These are phyloP conservation scores for Ceramica pisi DNA, from an alignment of 2,888 invertebrate genomes.

Conservation along the genomic window DNA sequence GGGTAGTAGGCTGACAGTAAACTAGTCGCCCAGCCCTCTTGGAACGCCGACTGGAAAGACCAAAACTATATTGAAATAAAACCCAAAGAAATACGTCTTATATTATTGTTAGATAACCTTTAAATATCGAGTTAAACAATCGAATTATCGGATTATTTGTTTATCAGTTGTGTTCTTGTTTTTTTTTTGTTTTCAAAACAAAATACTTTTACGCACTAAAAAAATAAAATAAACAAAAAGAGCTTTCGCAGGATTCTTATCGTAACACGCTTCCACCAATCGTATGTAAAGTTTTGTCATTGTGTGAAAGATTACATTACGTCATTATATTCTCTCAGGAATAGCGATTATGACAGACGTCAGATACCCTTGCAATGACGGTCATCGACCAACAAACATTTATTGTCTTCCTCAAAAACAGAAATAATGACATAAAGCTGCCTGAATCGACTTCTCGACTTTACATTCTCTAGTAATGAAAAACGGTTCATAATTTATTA, in stretches of 20 bases:
- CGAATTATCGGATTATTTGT: not conserved
- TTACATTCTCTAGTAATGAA: too few relatives aligned
- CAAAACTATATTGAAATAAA: conserved; percentile 3
- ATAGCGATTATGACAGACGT: too few relatives aligned
- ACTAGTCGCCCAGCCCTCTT: conserved; percentile 96
- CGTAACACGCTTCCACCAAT: not conserved
- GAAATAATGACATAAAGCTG: too few relatives aligned
- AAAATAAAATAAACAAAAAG: not conserved
- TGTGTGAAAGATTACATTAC: too few relatives aligned
- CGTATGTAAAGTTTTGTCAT: not conserved
- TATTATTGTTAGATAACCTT: not conserved
- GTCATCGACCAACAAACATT: too few relatives aligned
- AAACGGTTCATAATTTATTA: too few relatives aligned
- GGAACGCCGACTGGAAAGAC: conserved; percentile 92
- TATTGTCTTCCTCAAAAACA: too few relatives aligned
- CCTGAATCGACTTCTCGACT: too few relatives aligned
- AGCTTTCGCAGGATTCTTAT: not conserved
- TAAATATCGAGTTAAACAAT: not conserved
- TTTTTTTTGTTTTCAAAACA: conserved; percentile 20
- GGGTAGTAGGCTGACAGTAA: conserved; percentile 97
- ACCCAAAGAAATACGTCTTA: not conserved
- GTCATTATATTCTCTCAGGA: too few relatives aligned
- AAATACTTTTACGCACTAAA: not conserved
- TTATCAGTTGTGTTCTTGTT: not conserved
- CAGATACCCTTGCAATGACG: too few relatives aligned